Conservation (phyloP, 2,888 invertebrate genomes). For the Nomada goodeniana region DNA sequence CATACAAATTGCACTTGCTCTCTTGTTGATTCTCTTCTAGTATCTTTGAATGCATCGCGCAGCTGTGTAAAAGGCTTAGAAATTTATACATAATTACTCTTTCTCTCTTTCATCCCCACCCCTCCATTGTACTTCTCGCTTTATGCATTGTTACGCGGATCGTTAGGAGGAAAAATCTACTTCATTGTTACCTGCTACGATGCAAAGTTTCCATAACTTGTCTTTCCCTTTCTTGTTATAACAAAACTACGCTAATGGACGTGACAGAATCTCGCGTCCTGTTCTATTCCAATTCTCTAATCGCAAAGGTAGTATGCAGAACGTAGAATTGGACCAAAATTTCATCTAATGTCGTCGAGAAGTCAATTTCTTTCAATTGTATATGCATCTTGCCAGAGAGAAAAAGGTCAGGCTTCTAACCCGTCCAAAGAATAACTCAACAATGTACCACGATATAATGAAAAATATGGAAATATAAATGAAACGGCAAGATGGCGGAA, state of each 20-base stretch:
- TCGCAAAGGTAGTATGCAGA: not conserved
- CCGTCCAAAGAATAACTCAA: slow-evolving; percentile 12
- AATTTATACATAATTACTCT: slow-evolving; percentile 20
- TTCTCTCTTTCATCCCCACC: not conserved
- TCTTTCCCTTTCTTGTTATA: not conserved
- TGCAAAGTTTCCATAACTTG: slow-evolving; percentile 4
- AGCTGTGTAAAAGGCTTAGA: not conserved
- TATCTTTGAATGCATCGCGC: slow-evolving; percentile 31
- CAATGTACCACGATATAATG: not conserved
- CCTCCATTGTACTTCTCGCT: not conserved
- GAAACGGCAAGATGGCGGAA: slow-evolving; percentile 15
- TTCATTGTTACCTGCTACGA: slow-evolving; percentile 11
- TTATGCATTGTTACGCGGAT: slow-evolving; percentile 40
- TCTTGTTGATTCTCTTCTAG: slow-evolving; percentile 25
- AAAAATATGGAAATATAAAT: slow-evolving; percentile 16
- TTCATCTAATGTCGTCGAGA: not conserved
- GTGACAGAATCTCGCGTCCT: not conserved
- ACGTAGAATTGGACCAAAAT: not conserved
- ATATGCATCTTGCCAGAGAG: not conserved
- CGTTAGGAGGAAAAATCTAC: slow-evolving; percentile 36
- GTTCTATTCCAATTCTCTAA: no score
- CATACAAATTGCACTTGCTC: not conserved
- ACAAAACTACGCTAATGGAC: slow-evolving; percentile 21
- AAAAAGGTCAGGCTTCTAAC: slow-evolving; percentile 26
- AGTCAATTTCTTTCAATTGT: slow-evolving; percentile 10